Base-by-base conservation (phyloP, 2,797 vertebrate species). In the Streptopelia turtur region DNA sequence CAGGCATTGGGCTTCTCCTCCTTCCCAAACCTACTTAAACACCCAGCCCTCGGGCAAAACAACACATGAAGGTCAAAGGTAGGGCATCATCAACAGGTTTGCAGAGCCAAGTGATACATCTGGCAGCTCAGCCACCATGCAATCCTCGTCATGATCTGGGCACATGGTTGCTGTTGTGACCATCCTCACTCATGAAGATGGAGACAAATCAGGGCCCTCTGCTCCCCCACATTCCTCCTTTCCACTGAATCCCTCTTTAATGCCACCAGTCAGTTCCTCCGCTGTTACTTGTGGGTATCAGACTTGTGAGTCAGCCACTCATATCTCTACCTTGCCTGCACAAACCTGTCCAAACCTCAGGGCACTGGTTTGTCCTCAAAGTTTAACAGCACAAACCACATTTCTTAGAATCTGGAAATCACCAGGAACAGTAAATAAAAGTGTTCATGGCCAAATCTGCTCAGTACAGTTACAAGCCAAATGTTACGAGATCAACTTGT, bases 401-500 rank as follows among this genome's bases (percentile, higher is more conserved):
- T 31, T 83, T 85, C 63, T 77, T 33, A 60, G 4, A 70, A 74
- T 14, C 41, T 74, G 56, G 49, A 92, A 91, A 89, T 45, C 45
- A 64, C 39, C 31, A 68, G 30, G n/a, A 89, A 64, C 13, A 64
- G 28, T 68, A 77, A 80, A 88, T 6, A 47, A 77, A 82, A 33
- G 14, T 22, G 15, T 65, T 47, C 43, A 35, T 5, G 17, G 33
- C 23, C 30, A 78, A 85, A 50, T 3, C 12, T 85, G 33, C 45
- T 37, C 11, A 60, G 28, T 31, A 49, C 10, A 87, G 60, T 5
- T 35, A 87, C 28, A 77, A 65, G 24, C 1, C 39, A 66, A 13
- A 9, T 28, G 22, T 27, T 49, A 37, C 0, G 0, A 52, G 13
- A 71, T 39, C 49, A 80, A 17, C 13, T 39, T 35, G 15, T 43